A percentile compares a stretch with the other conserved stretches of the same genome.
Conservation (phyloP, 2,888 invertebrate genomes). For the Sesia apiformis region DNA sequence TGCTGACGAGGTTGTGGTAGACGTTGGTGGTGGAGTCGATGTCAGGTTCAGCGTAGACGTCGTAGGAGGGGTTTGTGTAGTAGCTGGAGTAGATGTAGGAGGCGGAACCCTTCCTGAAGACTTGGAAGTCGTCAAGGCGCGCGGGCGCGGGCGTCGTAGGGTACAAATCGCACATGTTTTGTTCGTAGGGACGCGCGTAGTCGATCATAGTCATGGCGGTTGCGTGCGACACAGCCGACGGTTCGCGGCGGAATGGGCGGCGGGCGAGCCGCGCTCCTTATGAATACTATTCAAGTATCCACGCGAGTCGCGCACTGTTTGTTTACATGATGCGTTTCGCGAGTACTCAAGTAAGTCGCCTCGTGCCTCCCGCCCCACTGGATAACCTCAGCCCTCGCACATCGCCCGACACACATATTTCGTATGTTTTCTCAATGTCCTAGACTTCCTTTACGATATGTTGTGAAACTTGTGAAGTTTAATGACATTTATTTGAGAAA, state of each 20-base stretch:
- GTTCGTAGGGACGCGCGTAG: conserved; percentile 62
- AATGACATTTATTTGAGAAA: too few species aligned
- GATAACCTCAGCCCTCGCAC: background rate
- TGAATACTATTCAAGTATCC: conserved; percentile 16
- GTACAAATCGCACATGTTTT: conserved; percentile 60
- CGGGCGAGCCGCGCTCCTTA: conserved; percentile 5
- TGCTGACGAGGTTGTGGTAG: conserved; percentile 56
- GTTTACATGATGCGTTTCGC: conserved; percentile 33
- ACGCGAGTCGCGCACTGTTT: conserved; percentile 37
- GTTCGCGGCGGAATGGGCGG: conserved; percentile 25
- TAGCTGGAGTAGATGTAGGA: conserved; percentile 53
- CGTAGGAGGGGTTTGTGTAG: conserved; percentile 49
- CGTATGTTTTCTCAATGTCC: too few species aligned
- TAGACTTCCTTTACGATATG: too few species aligned
- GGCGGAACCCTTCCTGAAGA: conserved; percentile 56
- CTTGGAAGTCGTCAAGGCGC: conserved; percentile 60
- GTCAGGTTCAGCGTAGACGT: conserved; percentile 50
- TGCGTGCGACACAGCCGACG: conserved; percentile 42
- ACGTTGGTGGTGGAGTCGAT: conserved; percentile 45
- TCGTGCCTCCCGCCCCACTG: background rate
- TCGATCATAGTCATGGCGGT: conserved; percentile 51
- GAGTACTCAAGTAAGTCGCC: background rate
- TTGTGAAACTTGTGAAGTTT: too few species aligned
- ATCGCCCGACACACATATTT: too few species aligned
- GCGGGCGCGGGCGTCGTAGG: conserved; percentile 48